These are phyloP conservation scores for Mythimna lalbum DNA, from an alignment of 2,888 invertebrate species.

Conservation along the genomic window DNA sequence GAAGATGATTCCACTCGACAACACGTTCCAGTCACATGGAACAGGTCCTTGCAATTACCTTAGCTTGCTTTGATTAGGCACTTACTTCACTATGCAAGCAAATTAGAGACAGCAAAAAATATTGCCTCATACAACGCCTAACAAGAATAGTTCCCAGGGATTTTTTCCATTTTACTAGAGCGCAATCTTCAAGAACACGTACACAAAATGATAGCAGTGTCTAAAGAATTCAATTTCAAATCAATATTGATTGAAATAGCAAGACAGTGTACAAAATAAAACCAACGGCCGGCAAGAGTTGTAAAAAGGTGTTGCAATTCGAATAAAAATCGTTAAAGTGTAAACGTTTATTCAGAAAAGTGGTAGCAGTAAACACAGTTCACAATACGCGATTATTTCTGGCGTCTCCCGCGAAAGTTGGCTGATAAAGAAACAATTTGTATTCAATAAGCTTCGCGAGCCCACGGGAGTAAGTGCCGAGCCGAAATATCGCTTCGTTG, in stretches of 20 bases:
- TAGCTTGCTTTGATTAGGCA: slow-evolving; percentile 38
- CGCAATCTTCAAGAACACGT: background rate
- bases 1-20: slow-evolving; percentile 11
- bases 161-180: slow-evolving; percentile 25
- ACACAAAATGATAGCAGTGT: slow-evolving; percentile 1
- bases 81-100: slow-evolving; percentile 46
- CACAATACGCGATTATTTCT: slow-evolving; percentile 64
- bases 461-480: slow-evolving; percentile 75
- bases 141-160: slow-evolving; percentile 54
- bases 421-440: slow-evolving; percentile 86
- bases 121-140: slow-evolving; percentile 20
- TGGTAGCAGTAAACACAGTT: slow-evolving; percentile 40
- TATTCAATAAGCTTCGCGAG: slow-evolving; percentile 83
- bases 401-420: slow-evolving; percentile 71
- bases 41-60: slow-evolving; percentile 41
- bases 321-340: slow-evolving; percentile 36
- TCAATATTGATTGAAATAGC: slow-evolving; percentile 31
- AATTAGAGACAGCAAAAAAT: slow-evolving; percentile 49
- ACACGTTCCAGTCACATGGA: slow-evolving; percentile 32
- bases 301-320: slow-evolving; percentile 29
- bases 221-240: slow-evolving; percentile 23
- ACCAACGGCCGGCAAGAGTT: slow-evolving; percentile 2
- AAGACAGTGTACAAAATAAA: slow-evolving; percentile 28
- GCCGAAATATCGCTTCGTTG: slow-evolving; percentile 78
- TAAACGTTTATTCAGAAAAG: slow-evolving; percentile 40